A percentile compares a stretch with the other conserved stretches of the same genome.
Evolutionary conservation across 2,888 invertebrate genomes (phyloP).

Genomic region (Erpobdella octoculata): DNA sequence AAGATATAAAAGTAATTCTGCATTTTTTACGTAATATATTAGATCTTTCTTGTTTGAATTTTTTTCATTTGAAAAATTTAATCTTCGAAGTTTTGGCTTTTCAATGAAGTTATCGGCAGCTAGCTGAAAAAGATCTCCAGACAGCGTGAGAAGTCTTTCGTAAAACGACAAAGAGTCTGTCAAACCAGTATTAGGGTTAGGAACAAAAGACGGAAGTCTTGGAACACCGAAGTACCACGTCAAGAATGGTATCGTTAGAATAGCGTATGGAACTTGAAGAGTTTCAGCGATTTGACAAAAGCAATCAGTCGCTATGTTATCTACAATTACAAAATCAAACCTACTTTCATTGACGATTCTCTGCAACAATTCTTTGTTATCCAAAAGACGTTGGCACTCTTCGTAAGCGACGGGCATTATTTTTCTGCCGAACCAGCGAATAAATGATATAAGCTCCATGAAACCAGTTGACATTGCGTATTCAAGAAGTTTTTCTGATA

Average conservation of each 20-base stretch:
- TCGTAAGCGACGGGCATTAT: not conserved
- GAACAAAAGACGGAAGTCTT: conserved; percentile 12
- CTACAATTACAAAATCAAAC: conserved; percentile 13
- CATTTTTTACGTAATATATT: conserved; percentile 6
- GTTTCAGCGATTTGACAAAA: not conserved
- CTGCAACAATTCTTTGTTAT: conserved; percentile 7
- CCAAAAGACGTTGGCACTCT: not conserved
- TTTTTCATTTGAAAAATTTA: no score
- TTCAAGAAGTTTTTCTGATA: not conserved
- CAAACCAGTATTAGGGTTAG: not conserved
- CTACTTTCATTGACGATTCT: not conserved
- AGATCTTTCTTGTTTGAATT: no score
- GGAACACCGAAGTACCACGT: conserved; percentile 7
- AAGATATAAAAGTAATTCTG: conserved; percentile 18
- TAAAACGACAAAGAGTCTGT: conserved; percentile 5
- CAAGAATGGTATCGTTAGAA: conserved; percentile 8
- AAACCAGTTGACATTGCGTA: not conserved
- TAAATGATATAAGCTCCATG: not conserved
- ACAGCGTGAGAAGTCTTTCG: not conserved
- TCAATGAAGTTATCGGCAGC: not conserved
- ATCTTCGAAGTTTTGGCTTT: not conserved
- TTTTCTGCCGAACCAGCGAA: not conserved
- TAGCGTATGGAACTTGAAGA: conserved; percentile 7
- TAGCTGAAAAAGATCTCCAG: not conserved
- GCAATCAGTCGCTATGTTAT: not conserved